Base-by-base conservation (phyloP, 92 coral and sea anemone species). In the Epizoanthus ramosus region DNA sequence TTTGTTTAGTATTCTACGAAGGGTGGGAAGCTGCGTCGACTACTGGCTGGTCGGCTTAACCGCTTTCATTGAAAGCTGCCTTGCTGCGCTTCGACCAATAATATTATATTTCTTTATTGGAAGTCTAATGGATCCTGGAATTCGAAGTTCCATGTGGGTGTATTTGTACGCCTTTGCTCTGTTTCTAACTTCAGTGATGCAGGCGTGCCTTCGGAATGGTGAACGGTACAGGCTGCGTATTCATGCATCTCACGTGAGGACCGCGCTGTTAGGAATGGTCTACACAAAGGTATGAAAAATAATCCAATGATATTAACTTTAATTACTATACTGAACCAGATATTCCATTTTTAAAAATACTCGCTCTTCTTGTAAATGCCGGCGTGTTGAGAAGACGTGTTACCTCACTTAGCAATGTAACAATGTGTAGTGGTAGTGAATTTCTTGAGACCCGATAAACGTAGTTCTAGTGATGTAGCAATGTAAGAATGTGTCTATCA, bases 211-310 rank as follows among this genome's bases (percentile, higher is more conserved):
- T 56, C 59, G 52, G 17, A 71, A 71, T 43, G 52, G 45, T 43
- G 75, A 8, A 22, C 33, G 35, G 35, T 71, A 45, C 25, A 71
- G 28, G 24, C 57, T 71, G 75, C n/a, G 58, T 43, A 17, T 43
- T 2, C 23, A 43, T n/a, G 2, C n/a, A 8, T 45, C 59, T 47
- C 59, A 47, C 53, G 9, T 47, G 59, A 47, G 59, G 24, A 21
- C 75, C 21, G 75, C 75, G 39, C 6, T 71, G 9, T 33, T 43
- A 3, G 75, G 28, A 13, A 45, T 71, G 57, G n/a, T 71, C 25
- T 71, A 71, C 58, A 71, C 25, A 22, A 71, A 71, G 75, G 75
- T 71, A 71, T 18, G 57, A 68, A 4, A 23, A 15, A 18, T 15
- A 60, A 67, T 45, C 33, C 7, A 0, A 0, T 31, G 47, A 12